These are phyloP conservation scores for Parasteatoda tepidariorum DNA, from an alignment of 1,140 invertebrate species.

Conservation along the genomic window DNA sequence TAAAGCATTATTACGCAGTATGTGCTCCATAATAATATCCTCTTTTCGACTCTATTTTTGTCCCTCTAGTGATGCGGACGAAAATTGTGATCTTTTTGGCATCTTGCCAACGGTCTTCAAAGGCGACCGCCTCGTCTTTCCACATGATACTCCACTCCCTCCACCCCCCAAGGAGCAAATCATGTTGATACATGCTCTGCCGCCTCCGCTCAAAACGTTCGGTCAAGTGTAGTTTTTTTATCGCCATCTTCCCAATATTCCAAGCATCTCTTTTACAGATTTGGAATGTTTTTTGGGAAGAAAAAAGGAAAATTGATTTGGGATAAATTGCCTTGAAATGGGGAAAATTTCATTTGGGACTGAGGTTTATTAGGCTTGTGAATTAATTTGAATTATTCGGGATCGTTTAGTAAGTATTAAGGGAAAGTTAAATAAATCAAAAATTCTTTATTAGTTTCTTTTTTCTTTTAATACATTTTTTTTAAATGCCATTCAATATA, in stretches of 20 bases:
- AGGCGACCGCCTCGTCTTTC: constrained; percentile 20
- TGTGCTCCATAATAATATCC: not conserved
- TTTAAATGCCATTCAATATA: too few species aligned
- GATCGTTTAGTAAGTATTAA: too few species aligned
- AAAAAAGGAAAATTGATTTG: too few species aligned
- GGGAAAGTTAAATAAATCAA: too few species aligned
- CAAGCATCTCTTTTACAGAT: too few species aligned
- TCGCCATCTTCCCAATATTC: not conserved
- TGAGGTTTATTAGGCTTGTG: too few species aligned
- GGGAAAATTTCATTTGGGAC: not conserved
- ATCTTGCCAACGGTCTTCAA: constrained; percentile 24
- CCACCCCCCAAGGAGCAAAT: not conserved
- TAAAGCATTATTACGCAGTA: too few species aligned
- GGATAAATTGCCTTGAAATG: not conserved
- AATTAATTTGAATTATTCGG: too few species aligned
- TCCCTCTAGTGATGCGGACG: constrained; percentile 10
- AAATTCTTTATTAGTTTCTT: too few species aligned
- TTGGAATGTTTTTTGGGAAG: too few species aligned
- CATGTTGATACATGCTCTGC: constrained; percentile 14
- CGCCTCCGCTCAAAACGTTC: not conserved
- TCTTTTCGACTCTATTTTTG: constrained; percentile 28
- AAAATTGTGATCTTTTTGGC: constrained; percentile 24
- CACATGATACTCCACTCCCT: constrained; percentile 14
- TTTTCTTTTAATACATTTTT: too few species aligned
- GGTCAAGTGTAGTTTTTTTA: not conserved